Evolutionary conservation across 2,113 vertebrate genomes (phyloP).

Genomic region (Tor tambroides): DNA sequence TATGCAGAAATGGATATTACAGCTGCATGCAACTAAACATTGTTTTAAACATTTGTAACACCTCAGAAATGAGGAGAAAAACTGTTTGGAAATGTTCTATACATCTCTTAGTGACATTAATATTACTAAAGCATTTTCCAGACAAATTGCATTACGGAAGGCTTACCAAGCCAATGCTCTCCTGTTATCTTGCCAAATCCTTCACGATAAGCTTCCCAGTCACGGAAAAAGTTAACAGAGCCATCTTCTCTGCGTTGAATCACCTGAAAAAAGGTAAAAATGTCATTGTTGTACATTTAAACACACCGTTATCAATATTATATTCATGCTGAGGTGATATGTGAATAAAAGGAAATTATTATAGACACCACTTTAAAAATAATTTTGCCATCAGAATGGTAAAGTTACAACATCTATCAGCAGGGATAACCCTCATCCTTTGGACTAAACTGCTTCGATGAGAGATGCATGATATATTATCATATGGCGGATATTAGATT

Average conservation of each 20-base stretch:
- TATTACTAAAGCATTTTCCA: background rate
- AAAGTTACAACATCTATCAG: background rate
- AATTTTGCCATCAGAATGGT: background rate
- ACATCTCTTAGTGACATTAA: background rate
- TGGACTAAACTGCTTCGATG: background rate
- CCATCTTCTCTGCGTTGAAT: constrained; percentile 85
- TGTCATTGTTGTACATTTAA: background rate
- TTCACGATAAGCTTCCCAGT: constrained; percentile 83
- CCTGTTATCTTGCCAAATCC: constrained; percentile 87
- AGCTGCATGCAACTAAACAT: background rate
- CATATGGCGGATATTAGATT: background rate
- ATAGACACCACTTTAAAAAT: background rate
- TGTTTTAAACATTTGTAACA: background rate
- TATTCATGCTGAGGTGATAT: background rate
- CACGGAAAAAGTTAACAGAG: constrained; percentile 84
- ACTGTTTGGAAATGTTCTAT: background rate
- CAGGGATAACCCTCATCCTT: background rate
- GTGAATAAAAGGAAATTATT: background rate
- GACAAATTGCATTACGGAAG: constrained; percentile 15
- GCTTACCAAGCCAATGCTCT: constrained; percentile 87
- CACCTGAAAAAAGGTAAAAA: constrained; percentile 70
- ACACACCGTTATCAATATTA: background rate
- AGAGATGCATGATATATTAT: background rate
- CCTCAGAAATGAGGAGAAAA: background rate
- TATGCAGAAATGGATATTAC: background rate